Conservation (phyloP, 2,797 vertebrate genomes). For the Potorous gilbertii region DNA sequence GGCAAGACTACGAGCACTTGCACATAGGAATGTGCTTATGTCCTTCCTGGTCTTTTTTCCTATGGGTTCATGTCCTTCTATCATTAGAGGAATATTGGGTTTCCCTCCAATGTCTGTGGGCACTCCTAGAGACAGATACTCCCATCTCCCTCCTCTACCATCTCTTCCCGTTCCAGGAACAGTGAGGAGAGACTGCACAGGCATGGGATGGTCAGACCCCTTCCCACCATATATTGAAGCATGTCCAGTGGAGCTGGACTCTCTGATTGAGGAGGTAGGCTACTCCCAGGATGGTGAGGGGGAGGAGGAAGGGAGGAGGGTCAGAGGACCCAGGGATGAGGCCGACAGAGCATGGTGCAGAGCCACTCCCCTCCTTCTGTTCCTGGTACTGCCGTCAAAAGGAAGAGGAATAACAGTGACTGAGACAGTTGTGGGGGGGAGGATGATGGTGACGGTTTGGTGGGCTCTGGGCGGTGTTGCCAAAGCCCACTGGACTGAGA, state of each 20-base stretch:
- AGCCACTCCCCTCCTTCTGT: background rate
- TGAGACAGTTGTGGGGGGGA: background rate
- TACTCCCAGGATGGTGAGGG: background rate
- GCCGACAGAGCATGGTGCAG: background rate
- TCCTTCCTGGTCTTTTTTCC: background rate
- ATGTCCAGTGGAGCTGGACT: conserved; percentile 90
- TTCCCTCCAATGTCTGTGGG: background rate
- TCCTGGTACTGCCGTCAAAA: background rate
- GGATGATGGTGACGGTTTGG: background rate
- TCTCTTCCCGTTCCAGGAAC: conserved; percentile 81
- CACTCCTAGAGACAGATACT: background rate
- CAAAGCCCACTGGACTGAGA: background rate
- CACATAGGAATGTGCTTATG: too few species aligned
- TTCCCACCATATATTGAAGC: conserved; percentile 89
- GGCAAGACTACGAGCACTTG: background rate
- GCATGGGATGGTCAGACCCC: conserved; percentile 89
- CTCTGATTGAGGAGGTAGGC: conserved; percentile 85
- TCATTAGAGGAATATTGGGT: background rate
- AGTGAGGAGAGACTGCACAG: conserved; percentile 92
- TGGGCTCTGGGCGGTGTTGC: background rate
- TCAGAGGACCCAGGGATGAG: background rate
- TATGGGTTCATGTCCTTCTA: background rate
- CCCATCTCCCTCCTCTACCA: background rate
- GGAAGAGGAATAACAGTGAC: background rate
- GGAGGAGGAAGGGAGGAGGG: background rate